Evolutionary conservation across 2,888 invertebrate genomes (phyloP).

Genomic region (Macrosoma leucophasiata): DNA sequence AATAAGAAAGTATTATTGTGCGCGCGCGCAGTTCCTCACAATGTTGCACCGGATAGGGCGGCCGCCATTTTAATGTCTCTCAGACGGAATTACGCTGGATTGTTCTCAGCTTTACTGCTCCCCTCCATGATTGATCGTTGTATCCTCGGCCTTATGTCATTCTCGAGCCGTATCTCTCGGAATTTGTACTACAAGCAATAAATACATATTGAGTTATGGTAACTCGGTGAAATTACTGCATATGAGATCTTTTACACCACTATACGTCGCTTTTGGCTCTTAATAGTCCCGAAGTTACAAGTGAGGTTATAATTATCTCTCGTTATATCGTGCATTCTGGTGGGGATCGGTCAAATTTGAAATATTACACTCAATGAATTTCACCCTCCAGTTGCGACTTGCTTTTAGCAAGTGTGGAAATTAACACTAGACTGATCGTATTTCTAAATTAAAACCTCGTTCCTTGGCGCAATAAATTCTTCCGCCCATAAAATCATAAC

Average conservation of each 20-base stretch:
- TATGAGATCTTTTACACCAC: constrained; percentile 29
- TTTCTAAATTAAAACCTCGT: constrained; percentile 65
- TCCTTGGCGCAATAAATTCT: constrained; percentile 61
- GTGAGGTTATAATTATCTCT: too few relatives aligned
- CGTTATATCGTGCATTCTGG: too few relatives aligned
- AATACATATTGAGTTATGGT: constrained; percentile 67
- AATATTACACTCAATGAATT: too few relatives aligned
- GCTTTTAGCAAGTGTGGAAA: constrained; percentile 50
- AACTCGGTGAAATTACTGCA: constrained; percentile 51
- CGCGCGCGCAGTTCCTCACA: constrained; percentile 45
- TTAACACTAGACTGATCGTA: constrained; percentile 62
- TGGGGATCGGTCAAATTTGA: too few relatives aligned
- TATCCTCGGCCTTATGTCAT: constrained; percentile 73
- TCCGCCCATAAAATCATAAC: constrained; percentile 64
- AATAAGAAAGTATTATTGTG: constrained; percentile 45
- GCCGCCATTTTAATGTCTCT: constrained; percentile 73
- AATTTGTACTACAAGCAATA: constrained; percentile 66
- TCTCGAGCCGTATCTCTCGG: constrained; percentile 65
- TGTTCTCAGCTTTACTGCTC: constrained; percentile 73
- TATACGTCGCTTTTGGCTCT: too few relatives aligned
- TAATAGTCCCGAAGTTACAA: too few relatives aligned
- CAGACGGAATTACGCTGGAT: constrained; percentile 75
- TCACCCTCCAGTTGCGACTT: too few relatives aligned
- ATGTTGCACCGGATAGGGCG: constrained; percentile 75
- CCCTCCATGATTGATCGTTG: constrained; percentile 72